Base-by-base conservation (phyloP, 2,113 vertebrate genomes). In the Lasiurus cinereus region DNA sequence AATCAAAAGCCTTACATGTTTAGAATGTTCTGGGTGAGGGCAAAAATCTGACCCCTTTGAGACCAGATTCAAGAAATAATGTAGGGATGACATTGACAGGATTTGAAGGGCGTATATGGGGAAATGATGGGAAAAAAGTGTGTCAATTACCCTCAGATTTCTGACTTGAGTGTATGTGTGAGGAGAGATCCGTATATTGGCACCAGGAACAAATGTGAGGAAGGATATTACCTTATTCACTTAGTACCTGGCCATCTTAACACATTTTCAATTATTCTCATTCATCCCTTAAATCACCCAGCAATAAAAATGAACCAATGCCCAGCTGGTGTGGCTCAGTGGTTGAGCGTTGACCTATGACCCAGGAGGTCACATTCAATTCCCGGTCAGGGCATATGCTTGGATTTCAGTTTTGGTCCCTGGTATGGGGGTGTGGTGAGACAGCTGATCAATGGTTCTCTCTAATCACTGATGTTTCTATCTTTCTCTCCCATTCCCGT, bases 201-300 rank as follows among this genome's bases (percentile, higher is more conserved):
- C 1, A 50, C 6, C 29, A 66, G 56, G 2, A 29, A 90, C 33
- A n/a, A 22, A 54, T 56, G 13, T 69, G 15, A 72, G 90, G 12
- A 89, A 78, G 0, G 59, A 8, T 78, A 50, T 29, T 31, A 62
- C 31, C 62, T 88, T 69, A 12, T 8, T 29, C 8, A 33, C 39
- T 78, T 18, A 56, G 33, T 64, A 39, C 10, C 27, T 50, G 19
- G 62, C 31, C 33, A 77, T 73, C 74, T n/a, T 43, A 90, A 62
- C 52, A 91, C 19, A 66, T 85, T 77, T 69, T 16, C 33, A 87
- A 3, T 87, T 87, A 72, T 29, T 91, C 62, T 89, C 72, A 91
- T 13, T 85, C 16, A 76, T 82, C 87, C 62, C 27, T 62, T 83
- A 76, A 78, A 66, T 67, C 73, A 86, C 5, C 4, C 33, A 83